A percentile compares a stretch with the other conserved stretches of the same genome.
Evolutionary conservation across 1,140 invertebrate species (phyloP).

Genomic region (Ladona fulva): DNA sequence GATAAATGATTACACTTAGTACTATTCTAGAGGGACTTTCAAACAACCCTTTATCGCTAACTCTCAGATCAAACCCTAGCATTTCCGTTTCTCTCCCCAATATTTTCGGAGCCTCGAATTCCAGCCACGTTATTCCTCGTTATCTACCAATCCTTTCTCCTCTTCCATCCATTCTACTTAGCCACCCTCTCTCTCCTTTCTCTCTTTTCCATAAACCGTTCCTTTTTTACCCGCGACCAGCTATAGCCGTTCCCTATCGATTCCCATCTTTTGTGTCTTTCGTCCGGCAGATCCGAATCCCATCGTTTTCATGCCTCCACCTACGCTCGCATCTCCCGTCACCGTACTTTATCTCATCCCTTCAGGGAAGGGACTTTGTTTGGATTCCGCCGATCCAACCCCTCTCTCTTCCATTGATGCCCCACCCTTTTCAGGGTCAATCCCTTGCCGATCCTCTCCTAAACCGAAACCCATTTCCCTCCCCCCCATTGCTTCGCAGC

Average conservation of each 20-base stretch:
- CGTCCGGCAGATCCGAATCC: not conserved
- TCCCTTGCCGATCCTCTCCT: not conserved
- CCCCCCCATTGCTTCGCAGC: not conserved
- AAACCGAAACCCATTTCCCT: not conserved
- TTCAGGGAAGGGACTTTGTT: not conserved
- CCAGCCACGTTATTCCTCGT: too few species aligned
- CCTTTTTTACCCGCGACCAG: not conserved
- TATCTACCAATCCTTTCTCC: too few species aligned
- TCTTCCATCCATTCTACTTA: too few species aligned
- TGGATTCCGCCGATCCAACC: not conserved
- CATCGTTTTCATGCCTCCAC: not conserved
- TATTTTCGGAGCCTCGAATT: too few species aligned
- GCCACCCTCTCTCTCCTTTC: not conserved
- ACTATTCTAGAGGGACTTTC: too few species aligned
- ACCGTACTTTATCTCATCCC: not conserved
- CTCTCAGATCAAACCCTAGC: too few species aligned
- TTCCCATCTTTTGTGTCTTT: not conserved
- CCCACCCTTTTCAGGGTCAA: not conserved
- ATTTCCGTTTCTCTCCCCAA: too few species aligned
- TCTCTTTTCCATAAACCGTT: not conserved
- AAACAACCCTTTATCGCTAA: too few species aligned
- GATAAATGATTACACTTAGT: too few species aligned
- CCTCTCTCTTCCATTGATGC: not conserved
- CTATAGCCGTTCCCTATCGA: not conserved
- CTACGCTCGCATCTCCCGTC: not conserved